A percentile compares a stretch with the other conserved stretches of the same genome.
Conservation (phyloP, 2,797 vertebrate species). For the Chiroxiphia lanceolata region DNA sequence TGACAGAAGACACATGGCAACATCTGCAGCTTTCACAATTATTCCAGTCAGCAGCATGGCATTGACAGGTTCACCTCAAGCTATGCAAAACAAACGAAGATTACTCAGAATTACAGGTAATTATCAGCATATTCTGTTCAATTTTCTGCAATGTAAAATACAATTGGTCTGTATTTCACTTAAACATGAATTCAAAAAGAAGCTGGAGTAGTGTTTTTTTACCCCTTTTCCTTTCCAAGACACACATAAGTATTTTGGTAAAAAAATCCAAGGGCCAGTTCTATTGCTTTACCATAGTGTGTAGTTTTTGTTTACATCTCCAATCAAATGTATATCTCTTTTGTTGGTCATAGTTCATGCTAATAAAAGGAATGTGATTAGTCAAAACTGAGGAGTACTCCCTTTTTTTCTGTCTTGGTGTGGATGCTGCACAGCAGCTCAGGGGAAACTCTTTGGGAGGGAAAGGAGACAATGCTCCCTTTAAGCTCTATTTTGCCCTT, state of each 20-base stretch:
- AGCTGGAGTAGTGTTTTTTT: neutral
- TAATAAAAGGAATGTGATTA: neutral
- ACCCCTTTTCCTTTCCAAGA: neutral
- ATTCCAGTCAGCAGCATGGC: neutral
- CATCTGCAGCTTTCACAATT: neutral
- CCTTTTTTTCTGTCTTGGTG: neutral
- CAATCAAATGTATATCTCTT: neutral
- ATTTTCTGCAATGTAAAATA: neutral
- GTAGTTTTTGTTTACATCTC: neutral
- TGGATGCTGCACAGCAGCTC: neutral
- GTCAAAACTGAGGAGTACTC: neutral
- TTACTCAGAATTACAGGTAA: neutral
- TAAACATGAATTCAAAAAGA: neutral
- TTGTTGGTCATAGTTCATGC: neutral
- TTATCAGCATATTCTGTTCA: neutral
- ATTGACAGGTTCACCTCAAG: neutral
- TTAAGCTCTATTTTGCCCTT: neutral
- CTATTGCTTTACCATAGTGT: neutral
- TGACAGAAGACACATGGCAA: accelerated
- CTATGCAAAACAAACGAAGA: neutral
- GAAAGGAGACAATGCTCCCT: neutral
- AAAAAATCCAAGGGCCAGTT: neutral
- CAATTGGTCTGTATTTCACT: neutral
- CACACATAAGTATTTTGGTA: neutral
- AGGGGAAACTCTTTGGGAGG: neutral